Base-by-base conservation (phyloP, 2,797 vertebrate species). In the Esox lucius region DNA sequence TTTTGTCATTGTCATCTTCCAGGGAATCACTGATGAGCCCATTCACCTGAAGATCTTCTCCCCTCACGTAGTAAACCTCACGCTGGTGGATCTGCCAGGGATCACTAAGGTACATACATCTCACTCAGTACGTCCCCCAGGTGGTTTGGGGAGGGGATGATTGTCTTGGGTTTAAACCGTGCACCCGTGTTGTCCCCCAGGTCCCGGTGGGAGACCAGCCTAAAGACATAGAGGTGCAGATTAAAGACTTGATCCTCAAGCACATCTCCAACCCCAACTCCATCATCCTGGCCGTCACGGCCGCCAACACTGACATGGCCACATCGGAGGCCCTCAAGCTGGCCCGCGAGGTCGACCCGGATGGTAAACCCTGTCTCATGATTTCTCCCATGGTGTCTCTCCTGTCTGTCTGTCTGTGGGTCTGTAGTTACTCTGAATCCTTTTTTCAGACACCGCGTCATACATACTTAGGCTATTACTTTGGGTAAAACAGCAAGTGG, bases 41-140 rank as follows among this genome's bases (percentile, higher is more conserved):
- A 99, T 99, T 87, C 98, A 99, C 82, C 94, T 99, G 79, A 99
- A 98, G 91, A 96, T 99, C 86, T 99, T 98, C 91, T 99, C 98
- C 46, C 94, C 98, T 66, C 94, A 98, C 49, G 97, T 99, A 51
- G 97, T 99, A 86, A 99, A 98, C 90, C 93, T 99, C 88, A 99
- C 98, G 0, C 94, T 99, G 83, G 98, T 99, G 90, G 98, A 99
- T 89, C 95, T 99, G 85, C 98, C 98, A 65, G 98, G 98, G 87
- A 97, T 99, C 91, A 99, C 98, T 65, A 99, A 99, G 97, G 98
- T 99, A 93, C 82, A 46, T 46, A 42, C 39, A 2, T 1, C 0
- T 46, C 42, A 12, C 12, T 46, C 42, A 2, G 6, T 13, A 46
- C 6, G 12, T 1, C 42, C 9, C 3, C 1, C 42, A 46, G 42